Percentiles rank a stretch among this genome's conserved stretches.
phyloP scores from a whole-genome alignment of 2,113 vertebrate genomes.

The Gila orcuttii region DNA sequence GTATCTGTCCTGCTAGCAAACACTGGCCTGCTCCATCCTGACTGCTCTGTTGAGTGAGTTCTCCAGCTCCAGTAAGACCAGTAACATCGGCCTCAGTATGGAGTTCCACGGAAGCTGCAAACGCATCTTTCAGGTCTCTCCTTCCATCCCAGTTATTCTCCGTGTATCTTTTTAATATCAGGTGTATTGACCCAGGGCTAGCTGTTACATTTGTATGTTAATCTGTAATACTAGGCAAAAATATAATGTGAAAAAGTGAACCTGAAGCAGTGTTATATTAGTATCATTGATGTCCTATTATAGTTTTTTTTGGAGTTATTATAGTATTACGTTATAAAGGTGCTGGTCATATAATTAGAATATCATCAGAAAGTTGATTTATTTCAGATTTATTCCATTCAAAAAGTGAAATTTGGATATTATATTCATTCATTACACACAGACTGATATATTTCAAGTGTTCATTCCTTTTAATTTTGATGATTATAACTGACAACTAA shows the following conservation, averaged over 20 bases:
- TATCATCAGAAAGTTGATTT: no score
- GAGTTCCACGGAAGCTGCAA: conserved; percentile 99
- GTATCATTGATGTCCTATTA: background rate
- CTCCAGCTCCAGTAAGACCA: conserved; percentile 99
- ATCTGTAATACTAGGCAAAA: background rate
- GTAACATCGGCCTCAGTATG: conserved; percentile 99
- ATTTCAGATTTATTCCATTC: no score
- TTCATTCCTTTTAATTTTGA: no score
- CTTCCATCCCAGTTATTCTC: background rate
- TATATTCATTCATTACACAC: no score
- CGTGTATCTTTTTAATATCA: background rate
- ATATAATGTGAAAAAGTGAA: background rate
- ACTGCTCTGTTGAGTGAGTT: conserved; percentile 96
- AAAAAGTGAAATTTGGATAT: no score
- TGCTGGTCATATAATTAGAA: no score
- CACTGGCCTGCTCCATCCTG: conserved; percentile 97
- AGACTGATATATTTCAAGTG: no score
- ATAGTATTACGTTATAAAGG: no score
- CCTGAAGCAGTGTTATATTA: background rate
- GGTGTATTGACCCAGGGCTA: background rate
- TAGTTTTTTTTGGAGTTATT: background rate
- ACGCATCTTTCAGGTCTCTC: conserved; percentile 90
- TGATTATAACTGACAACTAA: no score
- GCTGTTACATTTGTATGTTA: background rate
- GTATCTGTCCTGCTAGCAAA: conserved; percentile 83